Percentiles rank a stretch among this genome's conserved stretches.
These are phyloP conservation scores for Atta cephalotes DNA, from an alignment of 1,140 invertebrate genomes.

Conservation along the genomic window DNA sequence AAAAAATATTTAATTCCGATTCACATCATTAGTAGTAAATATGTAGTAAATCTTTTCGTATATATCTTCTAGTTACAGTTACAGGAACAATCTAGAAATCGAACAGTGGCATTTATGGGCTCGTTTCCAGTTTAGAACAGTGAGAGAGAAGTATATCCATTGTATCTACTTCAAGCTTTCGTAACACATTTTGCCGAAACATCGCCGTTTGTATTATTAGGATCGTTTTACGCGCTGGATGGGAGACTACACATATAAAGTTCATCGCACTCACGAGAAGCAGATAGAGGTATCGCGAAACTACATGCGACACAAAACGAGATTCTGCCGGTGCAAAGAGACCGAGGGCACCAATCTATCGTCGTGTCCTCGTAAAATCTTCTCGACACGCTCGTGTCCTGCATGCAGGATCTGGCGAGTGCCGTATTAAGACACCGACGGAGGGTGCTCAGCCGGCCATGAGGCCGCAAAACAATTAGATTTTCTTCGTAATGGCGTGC, in stretches of 20 bases:
- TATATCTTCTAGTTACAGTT: background rate
- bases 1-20: background rate
- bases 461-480: conserved; percentile 67
- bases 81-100: conserved; percentile 16
- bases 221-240: conserved; percentile 26
- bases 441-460: conserved; percentile 14
- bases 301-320: background rate
- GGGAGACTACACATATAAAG: conserved; percentile 19
- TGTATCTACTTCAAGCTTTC: background rate
- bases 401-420: conserved; percentile 42
- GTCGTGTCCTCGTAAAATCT: conserved; percentile 69
- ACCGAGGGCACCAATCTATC: conserved; percentile 16
- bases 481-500: conserved; percentile 70
- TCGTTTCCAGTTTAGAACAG: background rate
- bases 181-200: background rate
- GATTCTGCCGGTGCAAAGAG: background rate
- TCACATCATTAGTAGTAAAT: background rate
- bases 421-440: conserved; percentile 44
- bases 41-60: background rate
- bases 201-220: conserved; percentile 22
- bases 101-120: conserved; percentile 8
- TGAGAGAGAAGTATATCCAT: background rate
- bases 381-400: conserved; percentile 61
- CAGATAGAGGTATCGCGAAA: conserved; percentile 12
- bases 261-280: background rate